phyloP scores from a whole-genome alignment of 2,888 invertebrate genomes.

The Conomelus anceps region DNA sequence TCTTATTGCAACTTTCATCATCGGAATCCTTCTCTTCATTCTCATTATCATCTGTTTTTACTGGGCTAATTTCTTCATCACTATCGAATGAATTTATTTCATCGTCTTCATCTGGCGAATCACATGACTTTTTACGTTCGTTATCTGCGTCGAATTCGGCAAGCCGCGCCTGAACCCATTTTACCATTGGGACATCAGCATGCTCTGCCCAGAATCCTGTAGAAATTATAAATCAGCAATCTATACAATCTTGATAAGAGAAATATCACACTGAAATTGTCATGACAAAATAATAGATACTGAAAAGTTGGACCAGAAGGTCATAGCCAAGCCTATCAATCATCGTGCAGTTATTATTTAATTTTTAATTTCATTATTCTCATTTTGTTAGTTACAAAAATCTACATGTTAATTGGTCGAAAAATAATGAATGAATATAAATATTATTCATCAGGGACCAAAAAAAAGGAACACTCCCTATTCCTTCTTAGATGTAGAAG shows the following conservation, averaged over 20 bases:
- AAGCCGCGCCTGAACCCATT: constrained; percentile 58
- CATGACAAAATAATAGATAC: too few relatives aligned
- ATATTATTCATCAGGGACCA: too few relatives aligned
- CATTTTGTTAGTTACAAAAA: too few relatives aligned
- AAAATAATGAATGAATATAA: too few relatives aligned
- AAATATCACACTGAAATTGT: too few relatives aligned
- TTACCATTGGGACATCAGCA: constrained; percentile 55
- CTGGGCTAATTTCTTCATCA: neutral
- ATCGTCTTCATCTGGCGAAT: neutral
- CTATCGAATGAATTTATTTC: neutral
- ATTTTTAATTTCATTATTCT: too few relatives aligned
- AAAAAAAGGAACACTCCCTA: too few relatives aligned
- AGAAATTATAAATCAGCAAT: constrained; percentile 26
- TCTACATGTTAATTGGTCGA: too few relatives aligned
- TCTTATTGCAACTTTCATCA: neutral
- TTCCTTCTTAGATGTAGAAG: too few relatives aligned
- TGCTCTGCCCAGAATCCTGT: constrained; percentile 56
- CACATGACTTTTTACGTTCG: neutral
- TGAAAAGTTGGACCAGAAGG: too few relatives aligned
- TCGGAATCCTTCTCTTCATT: neutral
- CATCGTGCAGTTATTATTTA: too few relatives aligned
- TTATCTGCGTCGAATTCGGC: neutral
- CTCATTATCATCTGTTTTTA: neutral
- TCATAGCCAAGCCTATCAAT: too few relatives aligned
- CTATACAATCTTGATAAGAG: neutral